These are phyloP conservation scores for Thunnus thynnus DNA, from an alignment of 2,113 vertebrate genomes.

Conservation along the genomic window DNA sequence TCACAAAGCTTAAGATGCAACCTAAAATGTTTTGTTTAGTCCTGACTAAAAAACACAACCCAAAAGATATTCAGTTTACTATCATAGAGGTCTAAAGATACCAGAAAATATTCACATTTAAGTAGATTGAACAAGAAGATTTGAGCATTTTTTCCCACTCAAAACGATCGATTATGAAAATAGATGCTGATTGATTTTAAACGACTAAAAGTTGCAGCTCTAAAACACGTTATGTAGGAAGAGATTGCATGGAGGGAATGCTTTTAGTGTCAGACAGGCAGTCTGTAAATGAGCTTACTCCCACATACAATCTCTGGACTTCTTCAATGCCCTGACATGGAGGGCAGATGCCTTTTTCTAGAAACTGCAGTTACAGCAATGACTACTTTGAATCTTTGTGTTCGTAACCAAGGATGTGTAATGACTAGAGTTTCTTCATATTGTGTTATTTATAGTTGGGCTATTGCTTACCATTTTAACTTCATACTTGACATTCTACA, in stretches of 20 bases:
- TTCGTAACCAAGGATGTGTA: neutral
- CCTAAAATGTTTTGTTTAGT: too few relatives aligned
- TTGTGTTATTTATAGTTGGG: neutral
- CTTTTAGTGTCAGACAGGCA: neutral
- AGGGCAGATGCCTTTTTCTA: constrained; percentile 7
- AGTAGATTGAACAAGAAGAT: too few relatives aligned
- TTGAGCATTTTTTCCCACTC: too few relatives aligned
- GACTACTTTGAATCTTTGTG: neutral
- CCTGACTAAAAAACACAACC: too few relatives aligned
- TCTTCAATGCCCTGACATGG: neutral
- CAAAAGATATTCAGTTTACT: too few relatives aligned
- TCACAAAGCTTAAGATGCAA: too few relatives aligned
- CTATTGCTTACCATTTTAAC: neutral
- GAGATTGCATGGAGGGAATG: neutral
- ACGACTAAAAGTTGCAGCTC: too few relatives aligned
- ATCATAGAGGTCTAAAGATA: too few relatives aligned
- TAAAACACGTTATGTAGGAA: neutral
- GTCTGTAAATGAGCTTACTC: constrained; percentile 8
- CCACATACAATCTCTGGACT: neutral
- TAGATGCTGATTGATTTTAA: too few relatives aligned
- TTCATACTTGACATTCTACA: neutral
- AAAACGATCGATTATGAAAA: too few relatives aligned
- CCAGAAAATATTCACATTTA: too few relatives aligned
- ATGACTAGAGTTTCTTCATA: neutral
- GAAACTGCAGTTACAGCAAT: neutral